These are phyloP conservation scores for Linyphia triangularis DNA, from an alignment of 2,888 invertebrate genomes.

Conservation along the genomic window DNA sequence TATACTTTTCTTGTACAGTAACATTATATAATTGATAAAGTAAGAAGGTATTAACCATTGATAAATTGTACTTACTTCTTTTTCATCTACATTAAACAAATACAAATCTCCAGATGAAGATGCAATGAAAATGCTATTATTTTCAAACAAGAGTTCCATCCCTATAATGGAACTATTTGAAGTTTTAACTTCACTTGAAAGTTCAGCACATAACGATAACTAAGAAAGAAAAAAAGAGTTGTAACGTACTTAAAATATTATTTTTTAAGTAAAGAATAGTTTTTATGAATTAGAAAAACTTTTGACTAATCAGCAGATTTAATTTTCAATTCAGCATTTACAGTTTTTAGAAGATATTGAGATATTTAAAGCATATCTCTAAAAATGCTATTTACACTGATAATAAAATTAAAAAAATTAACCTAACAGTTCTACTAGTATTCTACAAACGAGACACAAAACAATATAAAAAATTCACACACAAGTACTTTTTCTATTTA, in stretches of 20 bases:
- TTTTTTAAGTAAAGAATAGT: neutral
- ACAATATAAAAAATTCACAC: no score
- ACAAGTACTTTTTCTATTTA: no score
- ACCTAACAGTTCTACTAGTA: no score
- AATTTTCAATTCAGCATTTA: neutral
- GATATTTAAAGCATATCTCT: no score
- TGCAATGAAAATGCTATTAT: conserved; percentile 51
- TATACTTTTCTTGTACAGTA: no score
- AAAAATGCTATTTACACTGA: no score
- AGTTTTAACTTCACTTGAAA: neutral
- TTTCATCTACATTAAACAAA: conserved; percentile 52
- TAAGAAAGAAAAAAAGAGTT: neutral
- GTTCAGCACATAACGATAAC: conserved; percentile 7
- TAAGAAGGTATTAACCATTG: no score
- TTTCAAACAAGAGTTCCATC: conserved; percentile 63
- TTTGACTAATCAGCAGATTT: neutral
- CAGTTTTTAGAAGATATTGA: no score
- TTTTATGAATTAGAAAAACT: neutral
- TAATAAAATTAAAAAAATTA: no score
- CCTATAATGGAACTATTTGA: conserved; percentile 23
- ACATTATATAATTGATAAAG: no score
- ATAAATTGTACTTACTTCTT: conserved; percentile 24
- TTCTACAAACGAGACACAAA: no score
- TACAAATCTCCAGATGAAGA: conserved; percentile 57
- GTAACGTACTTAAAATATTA: neutral